Percentiles rank a stretch among this genome's conserved stretches.
Conservation (phyloP, 2,888 invertebrate genomes). For the Punctoribates punctum region DNA sequence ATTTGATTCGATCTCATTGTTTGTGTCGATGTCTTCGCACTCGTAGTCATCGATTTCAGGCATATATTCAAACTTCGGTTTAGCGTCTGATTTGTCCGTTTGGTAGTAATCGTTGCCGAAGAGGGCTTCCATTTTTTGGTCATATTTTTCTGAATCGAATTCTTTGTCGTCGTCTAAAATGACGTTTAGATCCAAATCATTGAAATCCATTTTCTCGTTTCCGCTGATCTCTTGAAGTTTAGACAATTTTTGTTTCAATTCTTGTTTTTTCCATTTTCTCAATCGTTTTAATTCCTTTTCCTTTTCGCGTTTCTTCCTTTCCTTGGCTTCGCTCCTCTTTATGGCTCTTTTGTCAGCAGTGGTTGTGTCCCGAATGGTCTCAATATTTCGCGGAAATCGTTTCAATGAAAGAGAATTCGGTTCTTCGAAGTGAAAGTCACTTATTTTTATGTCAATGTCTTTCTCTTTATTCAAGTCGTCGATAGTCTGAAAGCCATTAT, state of each 20-base stretch:
- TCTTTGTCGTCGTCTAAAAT: slow-evolving; percentile 59
- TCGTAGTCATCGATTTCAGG: slow-evolving; percentile 60
- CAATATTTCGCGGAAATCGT: slow-evolving; percentile 81
- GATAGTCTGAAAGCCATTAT: slow-evolving; percentile 76
- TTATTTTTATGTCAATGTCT: slow-evolving; percentile 39
- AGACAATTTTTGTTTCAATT: slow-evolving; percentile 82
- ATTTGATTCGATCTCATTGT: not conserved
- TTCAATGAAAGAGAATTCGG: slow-evolving; percentile 43
- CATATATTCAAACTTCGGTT: slow-evolving; percentile 79
- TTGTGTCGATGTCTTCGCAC: not conserved
- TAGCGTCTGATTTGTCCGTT: slow-evolving; percentile 65
- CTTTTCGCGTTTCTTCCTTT: slow-evolving; percentile 67
- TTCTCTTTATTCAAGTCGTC: slow-evolving; percentile 48
- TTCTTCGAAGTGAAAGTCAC: slow-evolving; percentile 42
- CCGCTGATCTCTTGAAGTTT: slow-evolving; percentile 84
- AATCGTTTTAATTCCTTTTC: slow-evolving; percentile 81
- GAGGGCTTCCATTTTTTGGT: slow-evolving; percentile 71
- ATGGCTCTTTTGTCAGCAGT: slow-evolving; percentile 69
- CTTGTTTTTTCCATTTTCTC: slow-evolving; percentile 78
- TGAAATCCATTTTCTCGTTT: slow-evolving; percentile 66
- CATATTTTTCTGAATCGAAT: slow-evolving; percentile 84
- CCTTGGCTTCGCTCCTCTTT: slow-evolving; percentile 70
- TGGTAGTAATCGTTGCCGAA: slow-evolving; percentile 85
- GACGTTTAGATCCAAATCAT: slow-evolving; percentile 72
- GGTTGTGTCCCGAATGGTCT: slow-evolving; percentile 50